Evolutionary conservation across 2,113 vertebrate genomes (phyloP), one percentile per base, ranked within the genome.

Genomic region (Haplochromis burtoni): DNA sequence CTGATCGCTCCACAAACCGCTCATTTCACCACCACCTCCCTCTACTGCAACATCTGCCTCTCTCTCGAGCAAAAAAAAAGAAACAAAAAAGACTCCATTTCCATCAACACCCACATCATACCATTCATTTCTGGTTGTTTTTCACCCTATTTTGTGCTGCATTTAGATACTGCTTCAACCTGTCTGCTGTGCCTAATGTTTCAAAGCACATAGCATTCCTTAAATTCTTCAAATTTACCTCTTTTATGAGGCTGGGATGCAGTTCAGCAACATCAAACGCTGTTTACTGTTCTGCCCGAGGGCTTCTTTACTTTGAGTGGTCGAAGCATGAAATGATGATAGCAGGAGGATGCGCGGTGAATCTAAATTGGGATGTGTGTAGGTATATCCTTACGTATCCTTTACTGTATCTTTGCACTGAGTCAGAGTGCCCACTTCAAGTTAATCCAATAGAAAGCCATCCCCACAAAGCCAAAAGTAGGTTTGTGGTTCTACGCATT

Each of bases 241-340:
- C 49, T 66, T 87, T 76, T 31, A 81, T 21, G 82, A 85, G 82
- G 13, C 78, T 86, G 26, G 16, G 85, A 49, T 66, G 85, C 81
- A 40, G 79, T 49, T 86, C 19, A 8, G 21, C 82, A 19, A 71
- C 89, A 90, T 87, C 84, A 91, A 86, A 87, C 66, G 8, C 2
- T 26, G 86, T 80, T 88, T 83, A 83, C 83, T 5, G 81, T 42
- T 81, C 73, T 8, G 71, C 83, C 86, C 24, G 1, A 42, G 53
- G 81, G 82, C 33, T 21, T 66, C 54, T 85, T 85, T 11, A 66
- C 83, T 85, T 81, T 91, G 89, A 84, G 84, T 51, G 83, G 61
- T 86, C 26, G 31, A 47, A 85, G 86, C 83, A 35, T 86, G 86
- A 91, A 87, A 82, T 21, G 84, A 87, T 61, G 89, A 45, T 10